A percentile compares a stretch with the other conserved stretches of the same genome.
Conservation (phyloP, 2,113 vertebrate genomes). For the Cyanoramphus novaezelandiae region DNA sequence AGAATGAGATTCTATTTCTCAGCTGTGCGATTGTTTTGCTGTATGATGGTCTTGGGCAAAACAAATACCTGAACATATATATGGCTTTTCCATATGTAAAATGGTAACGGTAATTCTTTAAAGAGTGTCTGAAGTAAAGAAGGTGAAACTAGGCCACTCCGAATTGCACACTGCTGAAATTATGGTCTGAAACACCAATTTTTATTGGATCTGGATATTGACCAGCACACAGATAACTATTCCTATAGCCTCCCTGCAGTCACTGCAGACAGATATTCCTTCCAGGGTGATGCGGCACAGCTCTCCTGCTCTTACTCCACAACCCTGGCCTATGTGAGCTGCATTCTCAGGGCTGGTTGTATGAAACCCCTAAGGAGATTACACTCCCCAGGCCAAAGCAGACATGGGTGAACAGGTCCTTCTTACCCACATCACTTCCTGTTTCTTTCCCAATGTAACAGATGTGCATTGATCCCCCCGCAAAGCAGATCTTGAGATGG, state of each 20-base stretch:
- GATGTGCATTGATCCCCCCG: rapidly evolving
- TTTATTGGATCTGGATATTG: not conserved
- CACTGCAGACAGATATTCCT: not conserved
- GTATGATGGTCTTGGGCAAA: not conserved
- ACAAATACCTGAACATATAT: not conserved
- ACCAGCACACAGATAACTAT: not conserved
- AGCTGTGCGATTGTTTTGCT: not conserved
- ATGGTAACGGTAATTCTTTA: not conserved
- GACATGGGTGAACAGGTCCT: not conserved
- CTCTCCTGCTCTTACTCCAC: not conserved
- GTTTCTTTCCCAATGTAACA: not conserved
- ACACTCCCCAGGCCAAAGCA: not conserved
- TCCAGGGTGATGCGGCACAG: rapidly evolving
- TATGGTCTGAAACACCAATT: not conserved
- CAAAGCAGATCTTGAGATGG: not conserved
- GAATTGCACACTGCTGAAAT: not conserved
- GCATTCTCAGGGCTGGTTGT: rapidly evolving
- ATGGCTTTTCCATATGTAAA: not conserved
- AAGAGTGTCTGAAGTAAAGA: not conserved
- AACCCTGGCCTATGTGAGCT: not conserved
- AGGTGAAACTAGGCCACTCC: not conserved
- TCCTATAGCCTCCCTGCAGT: not conserved
- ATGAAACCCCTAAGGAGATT: not conserved
- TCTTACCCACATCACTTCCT: not conserved
- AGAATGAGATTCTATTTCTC: not conserved